phyloP scores from a whole-genome alignment of 2,113 vertebrate species.

The Chunga burmeisteri region DNA sequence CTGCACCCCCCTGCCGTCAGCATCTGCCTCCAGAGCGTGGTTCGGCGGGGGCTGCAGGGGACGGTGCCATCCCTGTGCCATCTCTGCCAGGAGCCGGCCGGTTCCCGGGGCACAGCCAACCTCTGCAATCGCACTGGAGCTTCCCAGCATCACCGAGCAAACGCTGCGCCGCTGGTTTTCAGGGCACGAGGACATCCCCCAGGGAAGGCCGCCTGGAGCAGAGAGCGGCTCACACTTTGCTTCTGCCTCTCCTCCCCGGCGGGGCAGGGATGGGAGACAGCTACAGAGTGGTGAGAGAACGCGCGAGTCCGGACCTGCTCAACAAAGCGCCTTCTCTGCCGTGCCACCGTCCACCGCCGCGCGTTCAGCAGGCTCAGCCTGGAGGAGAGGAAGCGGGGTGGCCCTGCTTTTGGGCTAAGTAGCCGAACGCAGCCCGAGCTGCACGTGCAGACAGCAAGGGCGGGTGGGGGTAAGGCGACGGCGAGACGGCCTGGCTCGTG shows the following conservation, averaged over 20 bases:
- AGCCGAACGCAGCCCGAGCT: neutral
- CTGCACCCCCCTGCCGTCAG: neutral
- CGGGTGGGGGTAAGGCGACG: neutral
- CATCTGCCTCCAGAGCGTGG: neutral
- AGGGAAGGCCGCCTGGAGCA: neutral
- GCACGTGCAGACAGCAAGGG: constrained; percentile 34
- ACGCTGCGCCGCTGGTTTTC: no score
- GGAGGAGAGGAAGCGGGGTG: neutral
- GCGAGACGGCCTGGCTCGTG: neutral
- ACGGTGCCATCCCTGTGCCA: neutral
- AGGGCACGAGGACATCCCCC: neutral
- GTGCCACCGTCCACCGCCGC: neutral
- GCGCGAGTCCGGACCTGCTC: constrained; percentile 51
- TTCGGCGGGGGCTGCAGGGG: neutral
- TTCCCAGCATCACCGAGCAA: neutral
- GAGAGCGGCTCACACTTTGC: neutral
- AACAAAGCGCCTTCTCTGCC: neutral
- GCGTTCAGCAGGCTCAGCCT: neutral
- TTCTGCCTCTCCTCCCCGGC: neutral
- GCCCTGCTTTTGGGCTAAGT: neutral
- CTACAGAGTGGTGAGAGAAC: constrained; percentile 37
- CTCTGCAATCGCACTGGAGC: neutral
- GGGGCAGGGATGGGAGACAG: neutral
- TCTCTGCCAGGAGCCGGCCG: neutral
- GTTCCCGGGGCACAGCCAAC: neutral